Evolutionary conservation across 2,888 invertebrate species (phyloP).

Genomic region (Girardia tigrina): DNA sequence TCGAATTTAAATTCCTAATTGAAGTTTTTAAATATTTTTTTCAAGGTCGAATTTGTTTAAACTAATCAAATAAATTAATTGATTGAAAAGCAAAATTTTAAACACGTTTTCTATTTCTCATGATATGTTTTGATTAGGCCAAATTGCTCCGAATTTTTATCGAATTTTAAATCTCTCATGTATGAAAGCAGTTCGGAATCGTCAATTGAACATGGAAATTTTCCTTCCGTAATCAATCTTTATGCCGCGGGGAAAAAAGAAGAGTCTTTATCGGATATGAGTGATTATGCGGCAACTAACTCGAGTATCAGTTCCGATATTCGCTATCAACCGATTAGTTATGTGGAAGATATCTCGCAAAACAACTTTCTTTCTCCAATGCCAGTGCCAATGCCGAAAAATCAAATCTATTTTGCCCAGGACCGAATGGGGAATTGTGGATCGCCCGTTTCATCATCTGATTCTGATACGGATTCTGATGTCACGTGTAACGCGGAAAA

Average conservation of each 20-base stretch:
- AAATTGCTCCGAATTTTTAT: neutral
- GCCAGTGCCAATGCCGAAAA: neutral
- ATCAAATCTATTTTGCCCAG: constrained; percentile 31
- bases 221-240: constrained; percentile 35
- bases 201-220: constrained; percentile 36
- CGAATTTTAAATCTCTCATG: constrained; percentile 16
- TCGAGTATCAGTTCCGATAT: constrained; percentile 6
- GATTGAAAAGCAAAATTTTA: neutral
- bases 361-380: neutral
- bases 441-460: constrained; percentile 32
- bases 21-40: neutral
- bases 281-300: constrained; percentile 26
- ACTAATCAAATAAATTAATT: neutral
- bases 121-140: neutral
- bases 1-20: no score
- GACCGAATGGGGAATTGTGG: constrained; percentile 36
- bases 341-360: neutral
- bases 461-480: constrained; percentile 34
- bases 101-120: neutral
- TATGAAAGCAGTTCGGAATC: constrained; percentile 36
- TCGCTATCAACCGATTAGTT: neutral
- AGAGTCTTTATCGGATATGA: neutral
- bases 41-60: constrained; percentile 20
- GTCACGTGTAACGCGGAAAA: constrained; percentile 17
- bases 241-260: constrained; percentile 31